A percentile compares a stretch with the other conserved stretches of the same genome.
These are phyloP conservation scores for Pecten maximus DNA, from an alignment of 2,888 invertebrate species.

Conservation along the genomic window DNA sequence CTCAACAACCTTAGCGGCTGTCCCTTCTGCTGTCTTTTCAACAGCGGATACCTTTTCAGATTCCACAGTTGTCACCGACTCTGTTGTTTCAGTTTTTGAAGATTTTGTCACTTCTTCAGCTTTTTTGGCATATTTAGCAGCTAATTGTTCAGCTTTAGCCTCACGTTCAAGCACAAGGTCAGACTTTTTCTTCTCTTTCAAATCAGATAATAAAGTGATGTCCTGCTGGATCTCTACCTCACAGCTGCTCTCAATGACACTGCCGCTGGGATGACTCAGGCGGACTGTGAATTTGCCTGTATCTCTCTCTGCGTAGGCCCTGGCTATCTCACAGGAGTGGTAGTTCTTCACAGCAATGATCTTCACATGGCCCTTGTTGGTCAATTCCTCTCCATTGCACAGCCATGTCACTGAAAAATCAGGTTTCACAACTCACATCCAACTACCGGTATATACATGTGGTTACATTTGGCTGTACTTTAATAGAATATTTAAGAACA, in stretches of 20 bases:
- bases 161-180: slow-evolving; percentile 21
- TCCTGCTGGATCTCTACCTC: neutral
- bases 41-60: neutral
- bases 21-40: slow-evolving; percentile 5
- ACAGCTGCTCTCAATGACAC: neutral
- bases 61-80: neutral
- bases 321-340: slow-evolving; percentile 11
- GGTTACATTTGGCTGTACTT: neutral
- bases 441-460: too few species aligned
- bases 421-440: slow-evolving; percentile 2
- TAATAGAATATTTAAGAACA: neutral
- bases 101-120: neutral
- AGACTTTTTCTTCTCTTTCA: neutral
- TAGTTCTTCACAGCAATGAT: slow-evolving; percentile 27
- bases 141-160: neutral
- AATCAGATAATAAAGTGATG: neutral
- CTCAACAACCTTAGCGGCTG: slow-evolving; percentile 38
- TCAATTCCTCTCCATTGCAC: slow-evolving; percentile 43
- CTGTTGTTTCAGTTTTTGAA: neutral
- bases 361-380: slow-evolving; percentile 5
- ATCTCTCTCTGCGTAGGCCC: slow-evolving; percentile 21
- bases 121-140: slow-evolving; percentile 4
- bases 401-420: slow-evolving; percentile 47
- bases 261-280: neutral
- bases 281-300: slow-evolving; percentile 26